A percentile compares a stretch with the other conserved stretches of the same genome.
These are phyloP conservation scores for Pseudachorutes palmiensis DNA, from an alignment of 1,140 invertebrate genomes.

Conservation along the genomic window DNA sequence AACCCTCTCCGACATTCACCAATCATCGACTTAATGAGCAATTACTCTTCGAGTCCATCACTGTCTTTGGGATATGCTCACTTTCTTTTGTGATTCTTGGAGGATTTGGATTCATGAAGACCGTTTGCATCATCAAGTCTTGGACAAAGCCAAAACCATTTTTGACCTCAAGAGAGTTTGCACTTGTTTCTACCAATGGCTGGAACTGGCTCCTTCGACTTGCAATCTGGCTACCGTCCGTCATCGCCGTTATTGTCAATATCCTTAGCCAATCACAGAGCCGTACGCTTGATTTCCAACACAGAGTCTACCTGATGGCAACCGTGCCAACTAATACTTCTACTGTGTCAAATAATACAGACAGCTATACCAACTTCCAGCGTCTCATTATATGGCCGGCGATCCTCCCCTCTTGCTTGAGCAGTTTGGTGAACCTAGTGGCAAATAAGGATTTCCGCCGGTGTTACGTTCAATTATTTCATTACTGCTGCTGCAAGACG, in stretches of 20 bases:
- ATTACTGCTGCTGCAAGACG: constrained; percentile 75
- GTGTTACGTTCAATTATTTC: constrained; percentile 67
- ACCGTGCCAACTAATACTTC: neutral
- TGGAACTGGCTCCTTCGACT: constrained; percentile 33
- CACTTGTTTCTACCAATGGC: constrained; percentile 33
- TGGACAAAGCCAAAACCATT: constrained; percentile 36
- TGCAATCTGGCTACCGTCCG: constrained; percentile 34
- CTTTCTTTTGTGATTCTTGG: constrained; percentile 30
- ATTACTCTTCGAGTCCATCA: constrained; percentile 28
- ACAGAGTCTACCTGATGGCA: neutral
- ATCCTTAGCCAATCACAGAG: constrained; percentile 17
- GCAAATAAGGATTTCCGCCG: constrained; percentile 40
- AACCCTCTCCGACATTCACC: neutral
- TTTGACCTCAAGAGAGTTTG: constrained; percentile 35
- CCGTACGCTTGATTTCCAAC: constrained; percentile 6
- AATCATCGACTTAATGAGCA: constrained; percentile 17
- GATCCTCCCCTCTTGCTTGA: constrained; percentile 34
- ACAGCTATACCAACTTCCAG: constrained; percentile 20
- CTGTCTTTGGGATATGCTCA: constrained; percentile 27
- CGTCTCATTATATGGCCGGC: constrained; percentile 34
- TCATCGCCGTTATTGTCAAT: constrained; percentile 25
- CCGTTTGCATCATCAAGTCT: constrained; percentile 33
- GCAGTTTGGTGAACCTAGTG: constrained; percentile 34
- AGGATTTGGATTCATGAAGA: constrained; percentile 37
- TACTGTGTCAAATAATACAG: neutral